Evolutionary conservation across 1,140 invertebrate species (phyloP), one percentile per base, ranked within the genome.

Genomic region (Thaumetopoea pityocampa): DNA sequence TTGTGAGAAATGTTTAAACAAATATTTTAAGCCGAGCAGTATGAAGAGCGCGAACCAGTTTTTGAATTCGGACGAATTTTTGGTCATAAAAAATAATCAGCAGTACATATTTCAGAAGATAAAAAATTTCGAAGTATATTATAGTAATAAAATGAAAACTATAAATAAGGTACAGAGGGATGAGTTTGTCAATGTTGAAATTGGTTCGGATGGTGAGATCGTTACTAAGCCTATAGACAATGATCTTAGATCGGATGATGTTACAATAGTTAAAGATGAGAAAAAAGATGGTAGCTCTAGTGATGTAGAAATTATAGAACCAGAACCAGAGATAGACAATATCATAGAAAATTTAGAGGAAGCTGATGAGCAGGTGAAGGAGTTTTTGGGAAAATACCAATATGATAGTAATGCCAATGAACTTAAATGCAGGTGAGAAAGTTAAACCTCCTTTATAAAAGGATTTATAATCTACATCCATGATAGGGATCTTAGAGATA

Each of bases 31-130:
- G 14, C 62, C 74, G 0, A 62, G 69, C 27, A 20, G 55, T 9
- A 64, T 77, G 51, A 77, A 77, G 54, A 67, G 68, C 26, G 64
- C 68, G 0, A 76, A 63, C 3, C 63, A 81, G 46, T 67, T 61
- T 6, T 37, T 83, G 17, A 67, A 67, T 40, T 47, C 66, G 1
- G 71, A 83, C 19, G 77, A 83, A 35, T 83, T 60, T 47, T 64
- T 83, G n/a, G 73, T 83, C 0, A 83, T 83, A 7, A 68, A 60
- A 42, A 81, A 83, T 27, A 83, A 83, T 22, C 79, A 81, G 10
- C 79, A 83, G 27, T 81, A 73, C 29, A 79, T 81, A 23, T 79
- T 73, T 32, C 63, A 79, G 32, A 80, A 81, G 23, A 56, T 60
- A 2, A 72, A 69, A 15, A 42, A 56, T 22, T 51, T 47, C 37